Conservation (phyloP, 2,113 vertebrate species). For the Emberiza fucata region DNA sequence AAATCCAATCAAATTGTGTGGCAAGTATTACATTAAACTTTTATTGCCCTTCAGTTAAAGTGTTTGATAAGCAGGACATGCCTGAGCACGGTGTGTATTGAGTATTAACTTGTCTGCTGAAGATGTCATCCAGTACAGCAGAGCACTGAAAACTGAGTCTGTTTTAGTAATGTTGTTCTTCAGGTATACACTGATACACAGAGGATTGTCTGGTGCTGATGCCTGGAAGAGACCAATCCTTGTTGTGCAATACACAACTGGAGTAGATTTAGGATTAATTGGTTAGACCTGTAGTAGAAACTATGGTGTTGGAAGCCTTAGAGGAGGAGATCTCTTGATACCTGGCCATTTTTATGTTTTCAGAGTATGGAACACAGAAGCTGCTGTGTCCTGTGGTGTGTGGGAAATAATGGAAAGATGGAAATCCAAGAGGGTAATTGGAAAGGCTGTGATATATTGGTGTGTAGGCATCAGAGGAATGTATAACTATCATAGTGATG, state of each 20-base stretch:
- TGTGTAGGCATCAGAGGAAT: background rate
- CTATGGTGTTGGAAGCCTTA: fast-evolving
- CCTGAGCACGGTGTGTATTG: background rate
- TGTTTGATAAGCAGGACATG: background rate
- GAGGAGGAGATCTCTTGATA: background rate
- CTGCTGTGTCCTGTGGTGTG: background rate
- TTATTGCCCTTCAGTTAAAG: background rate
- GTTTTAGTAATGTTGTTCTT: background rate
- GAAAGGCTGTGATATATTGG: background rate
- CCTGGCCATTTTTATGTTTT: background rate
- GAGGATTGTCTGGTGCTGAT: background rate
- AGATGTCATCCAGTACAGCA: background rate
- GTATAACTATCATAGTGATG: too few species aligned
- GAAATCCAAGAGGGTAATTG: background rate
- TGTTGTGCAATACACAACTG: too few species aligned
- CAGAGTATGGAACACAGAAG: background rate
- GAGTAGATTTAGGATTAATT: background rate
- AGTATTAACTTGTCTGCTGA: background rate
- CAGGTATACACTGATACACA: background rate
- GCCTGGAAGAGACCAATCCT: background rate
- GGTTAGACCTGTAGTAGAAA: background rate
- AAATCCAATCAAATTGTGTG: background rate
- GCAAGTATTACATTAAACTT: background rate
- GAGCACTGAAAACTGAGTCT: background rate
- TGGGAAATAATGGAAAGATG: background rate